Evolutionary conservation across 2,113 vertebrate species (phyloP), one percentile per base, ranked within the genome.

Genomic region (Melanostigma gelatinosum): DNA sequence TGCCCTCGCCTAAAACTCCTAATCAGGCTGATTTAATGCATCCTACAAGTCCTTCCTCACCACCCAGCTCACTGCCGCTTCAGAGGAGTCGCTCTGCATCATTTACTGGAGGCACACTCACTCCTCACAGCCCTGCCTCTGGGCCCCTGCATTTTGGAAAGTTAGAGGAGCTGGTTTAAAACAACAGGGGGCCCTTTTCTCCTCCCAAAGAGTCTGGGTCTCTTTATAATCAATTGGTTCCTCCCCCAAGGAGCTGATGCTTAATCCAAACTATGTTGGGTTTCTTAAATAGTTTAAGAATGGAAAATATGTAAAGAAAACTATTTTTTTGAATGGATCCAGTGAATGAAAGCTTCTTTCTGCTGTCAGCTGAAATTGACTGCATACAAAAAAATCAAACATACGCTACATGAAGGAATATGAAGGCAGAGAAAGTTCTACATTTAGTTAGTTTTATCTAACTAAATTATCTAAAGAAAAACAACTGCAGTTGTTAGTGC

Each of bases 21-120:
- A 90, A 93, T 93, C 90, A 88, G 86, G 80, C 89, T 92, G 88
- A 92, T 94, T 93, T 91, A 92, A 94, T 90, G 89, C 83, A 87
- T 93, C 91, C 90, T 90, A 85, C 81, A 79, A 84, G 88, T 77
- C 85, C 58, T 84, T 87, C 79, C 85, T 81, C 74, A 38, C 71
- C 78, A 69, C 67, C 68, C 82, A 48, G 75, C 40, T 38, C 18
- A 62, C 71, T n/a, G 34, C 80, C 29, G 82, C 77, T 69, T 76
- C 85, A 86, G 85, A 83, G 42, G 82, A 89, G 82, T 75, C 42
- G 60, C 69, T 52, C 57, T 82, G 70, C 75, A 74, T 57, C 84
- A 40, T 84, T 85, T 79, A 83, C 80, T 77, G 76, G 63, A 85
- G 80, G 36, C 80, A 24, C 79, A 65, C 82, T 38, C 73, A 40